Base-by-base conservation (phyloP, 2,888 invertebrate genomes). In the Drosophila nr. medialis region DNA sequence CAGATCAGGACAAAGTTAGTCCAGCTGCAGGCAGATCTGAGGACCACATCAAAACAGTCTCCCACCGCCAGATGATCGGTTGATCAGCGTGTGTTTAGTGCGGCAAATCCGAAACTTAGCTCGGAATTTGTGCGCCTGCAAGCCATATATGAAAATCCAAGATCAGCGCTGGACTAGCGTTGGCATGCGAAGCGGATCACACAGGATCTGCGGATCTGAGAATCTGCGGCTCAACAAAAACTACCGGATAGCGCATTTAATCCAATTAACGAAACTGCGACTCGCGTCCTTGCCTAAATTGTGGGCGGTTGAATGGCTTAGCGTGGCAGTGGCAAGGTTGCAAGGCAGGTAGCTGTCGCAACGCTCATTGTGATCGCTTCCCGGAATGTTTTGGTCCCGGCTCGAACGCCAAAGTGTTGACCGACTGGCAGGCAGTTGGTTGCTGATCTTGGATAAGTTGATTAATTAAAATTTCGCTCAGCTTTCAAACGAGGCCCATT, bases 381-480 rank as follows among this genome's bases (percentile, higher is more conserved):
- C 64, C 71, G 60, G 86, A 88, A 83, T 49, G 51, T 36, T 66
- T 34, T 49, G 42, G 50, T 51, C 24, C 42, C 55, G 15, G 27
- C 30, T 15, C 48, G 67, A 27, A 36, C n/a, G 50, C 13, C 49
- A 38, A 38, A 34, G 36, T 49, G 36, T 15, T 32, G 24, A 15
- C 15, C 54, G 18, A 13, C 8, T 63, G 42, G 51, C 54, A 64
- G 50, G 29, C 55, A 42, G 38, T 45, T 45, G 53, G 29, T 67
- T 32, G 55, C 69, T 81, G 82, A 80, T 82, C 80, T 66, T 59
- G 74, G 80, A 77, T 81, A 74, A 70, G 69, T 77, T 89, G 83
- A 89, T 89, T 86, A 88, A 89, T 90, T 88, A 89, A 86, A 86
- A 87, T 90, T 89, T 90, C 68, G 72, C 82, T 81, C 90, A 87